Conservation (phyloP, 2,888 invertebrate genomes). For the Penaeus monodon region DNA sequence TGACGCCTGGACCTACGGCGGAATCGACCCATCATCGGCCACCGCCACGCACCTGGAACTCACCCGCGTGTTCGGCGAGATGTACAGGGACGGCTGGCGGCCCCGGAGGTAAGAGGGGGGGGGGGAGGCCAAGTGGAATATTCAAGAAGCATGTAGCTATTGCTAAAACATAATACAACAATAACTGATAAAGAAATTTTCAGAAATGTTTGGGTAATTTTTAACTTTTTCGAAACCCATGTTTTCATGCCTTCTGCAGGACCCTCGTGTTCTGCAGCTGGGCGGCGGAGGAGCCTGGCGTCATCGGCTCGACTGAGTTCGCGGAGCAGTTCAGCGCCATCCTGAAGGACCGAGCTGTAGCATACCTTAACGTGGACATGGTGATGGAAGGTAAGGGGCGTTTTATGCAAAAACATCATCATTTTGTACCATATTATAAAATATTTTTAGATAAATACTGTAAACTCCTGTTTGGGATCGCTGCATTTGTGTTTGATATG, state of each 20-base stretch:
- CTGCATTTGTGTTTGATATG: too few relatives aligned
- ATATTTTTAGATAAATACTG: too few relatives aligned
- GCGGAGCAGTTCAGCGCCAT: conserved; percentile 23
- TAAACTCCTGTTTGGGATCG: too few relatives aligned
- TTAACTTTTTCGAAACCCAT: too few relatives aligned
- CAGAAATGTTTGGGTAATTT: too few relatives aligned
- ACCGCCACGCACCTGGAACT: conserved; percentile 25
- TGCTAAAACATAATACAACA: too few relatives aligned
- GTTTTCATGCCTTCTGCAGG: neutral
- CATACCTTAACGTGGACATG: conserved; percentile 31
- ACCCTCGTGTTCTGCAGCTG: conserved; percentile 38
- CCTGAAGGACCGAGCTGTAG: conserved; percentile 33
- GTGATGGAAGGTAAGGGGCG: conserved; percentile 21
- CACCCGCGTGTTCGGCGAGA: conserved; percentile 6
- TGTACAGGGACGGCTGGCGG: conserved; percentile 31
- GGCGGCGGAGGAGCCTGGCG: conserved; percentile 27
- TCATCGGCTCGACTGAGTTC: conserved; percentile 40
- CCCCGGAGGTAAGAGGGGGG: conserved; percentile 23
- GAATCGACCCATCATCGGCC: conserved; percentile 23
- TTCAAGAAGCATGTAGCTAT: too few relatives aligned
- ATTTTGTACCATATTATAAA: too few relatives aligned
- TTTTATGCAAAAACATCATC: too few relatives aligned
- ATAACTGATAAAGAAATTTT: too few relatives aligned
- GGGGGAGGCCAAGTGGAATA: too few relatives aligned
- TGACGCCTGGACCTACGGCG: conserved; percentile 47